Base-by-base conservation (phyloP, 2,888 invertebrate species). In the Trissonchulus latispiculum region DNA sequence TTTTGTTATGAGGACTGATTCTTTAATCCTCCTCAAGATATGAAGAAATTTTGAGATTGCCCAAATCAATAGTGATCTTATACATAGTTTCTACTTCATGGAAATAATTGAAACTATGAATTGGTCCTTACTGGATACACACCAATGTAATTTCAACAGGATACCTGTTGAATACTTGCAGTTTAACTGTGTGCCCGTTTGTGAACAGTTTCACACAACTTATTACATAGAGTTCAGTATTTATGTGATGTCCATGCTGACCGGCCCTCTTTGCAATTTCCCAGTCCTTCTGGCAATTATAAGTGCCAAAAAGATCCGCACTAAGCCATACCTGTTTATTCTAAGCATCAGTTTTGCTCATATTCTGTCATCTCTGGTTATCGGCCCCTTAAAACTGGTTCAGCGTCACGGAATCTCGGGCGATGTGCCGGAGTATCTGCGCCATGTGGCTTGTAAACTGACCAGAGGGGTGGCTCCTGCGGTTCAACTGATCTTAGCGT, bases 291-390 rank as follows among this genome's bases (percentile, higher is more conserved):
- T 28, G 32, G 66, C 66, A 3, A 66, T 66, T 32, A 23, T 32
- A 3, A 8, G 66, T 2, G 33, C 31, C 32, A 8, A 66, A 23
- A 66, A 29, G 32, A 66, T 18, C 32, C 69, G 69, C 69, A n/a
- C 69, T n/a, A 69, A 69, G 36, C 36, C 69, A 3, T 36, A 36
- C 36, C 3, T 69, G 36, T 69, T 69, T 36, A 29, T 69, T 35
- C 69, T 69, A 29, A 69, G 69, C 36, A 36, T 69, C 36, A 35
- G 35, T 29, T 35, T 36, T 28, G 69, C 69, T 37, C 35, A 69
- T 28, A 3, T 69, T 3, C 1, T 69, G 8, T 69, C 36, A 35
- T n/a, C 69, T 8, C 69, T 36, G 1, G 32, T 69, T 8, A 36
- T 36, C 28, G 69, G 29, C 2, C 32, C 18, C 8, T 35, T 33